phyloP scores from a whole-genome alignment of 2,113 vertebrate species.

The Corythaeola cristata region DNA sequence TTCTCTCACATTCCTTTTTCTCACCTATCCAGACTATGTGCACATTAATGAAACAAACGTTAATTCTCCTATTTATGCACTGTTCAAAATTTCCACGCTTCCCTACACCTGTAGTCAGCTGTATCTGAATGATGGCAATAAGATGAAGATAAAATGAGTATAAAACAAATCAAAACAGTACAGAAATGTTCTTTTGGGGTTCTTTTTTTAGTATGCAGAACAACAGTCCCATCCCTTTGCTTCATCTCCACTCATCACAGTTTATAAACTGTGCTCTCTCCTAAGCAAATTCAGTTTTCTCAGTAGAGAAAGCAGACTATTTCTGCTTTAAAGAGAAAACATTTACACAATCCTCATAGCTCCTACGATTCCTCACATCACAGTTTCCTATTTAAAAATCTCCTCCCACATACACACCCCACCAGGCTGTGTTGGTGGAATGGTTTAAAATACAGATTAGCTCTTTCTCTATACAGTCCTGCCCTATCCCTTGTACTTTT shows the following conservation, averaged over 20 bases:
- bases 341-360: background rate
- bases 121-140: background rate
- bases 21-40: background rate
- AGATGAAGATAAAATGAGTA: background rate
- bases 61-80: background rate
- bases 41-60: background rate
- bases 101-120: background rate
- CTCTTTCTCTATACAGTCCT: background rate
- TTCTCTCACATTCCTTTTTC: background rate
- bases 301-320: background rate
- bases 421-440: background rate
- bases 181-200: background rate
- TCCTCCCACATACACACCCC: background rate
- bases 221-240: background rate
- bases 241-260: background rate
- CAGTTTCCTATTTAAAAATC: slow-evolving; percentile 1
- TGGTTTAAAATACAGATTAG: background rate
- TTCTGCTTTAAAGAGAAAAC: background rate
- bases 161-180: background rate
- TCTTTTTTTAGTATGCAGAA: background rate
- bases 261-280: background rate
- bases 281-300: background rate
- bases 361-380: background rate
- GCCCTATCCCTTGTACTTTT: background rate
- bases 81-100: background rate